These are phyloP conservation scores for Gallinago paraguaiae DNA, from an alignment of 2,113 vertebrate species.

Conservation along the genomic window DNA sequence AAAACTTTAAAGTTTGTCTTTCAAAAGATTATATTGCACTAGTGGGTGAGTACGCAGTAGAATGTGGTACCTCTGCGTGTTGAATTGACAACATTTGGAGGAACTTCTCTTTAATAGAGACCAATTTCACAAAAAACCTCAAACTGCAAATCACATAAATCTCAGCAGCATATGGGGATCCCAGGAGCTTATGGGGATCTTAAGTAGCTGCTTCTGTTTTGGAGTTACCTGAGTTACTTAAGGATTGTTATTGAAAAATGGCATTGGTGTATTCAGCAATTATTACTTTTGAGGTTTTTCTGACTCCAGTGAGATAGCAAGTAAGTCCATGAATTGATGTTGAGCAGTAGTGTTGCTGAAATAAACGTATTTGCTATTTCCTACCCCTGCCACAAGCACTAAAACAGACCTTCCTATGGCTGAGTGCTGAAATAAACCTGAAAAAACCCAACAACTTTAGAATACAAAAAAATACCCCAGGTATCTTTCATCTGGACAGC, in stretches of 20 bases:
- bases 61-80: background rate
- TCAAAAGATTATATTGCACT: background rate
- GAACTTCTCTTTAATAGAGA: background rate
- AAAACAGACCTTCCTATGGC: background rate
- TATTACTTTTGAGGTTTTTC: background rate
- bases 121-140: background rate
- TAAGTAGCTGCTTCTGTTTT: background rate
- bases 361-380: background rate
- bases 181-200: background rate
- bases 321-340: background rate
- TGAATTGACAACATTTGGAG: background rate
- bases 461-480: background rate
- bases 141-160: background rate
- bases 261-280: background rate
- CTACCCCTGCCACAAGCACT: background rate
- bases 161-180: background rate
- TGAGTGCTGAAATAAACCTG: background rate
- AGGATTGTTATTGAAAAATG: background rate
- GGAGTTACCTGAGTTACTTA: background rate
- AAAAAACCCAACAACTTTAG: background rate
- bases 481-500: background rate
- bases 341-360: background rate
- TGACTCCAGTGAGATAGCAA: background rate
- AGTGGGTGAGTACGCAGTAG: background rate
- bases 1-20: background rate